Conservation (phyloP, 2,113 vertebrate species). For the Microcebus jonahi region DNA sequence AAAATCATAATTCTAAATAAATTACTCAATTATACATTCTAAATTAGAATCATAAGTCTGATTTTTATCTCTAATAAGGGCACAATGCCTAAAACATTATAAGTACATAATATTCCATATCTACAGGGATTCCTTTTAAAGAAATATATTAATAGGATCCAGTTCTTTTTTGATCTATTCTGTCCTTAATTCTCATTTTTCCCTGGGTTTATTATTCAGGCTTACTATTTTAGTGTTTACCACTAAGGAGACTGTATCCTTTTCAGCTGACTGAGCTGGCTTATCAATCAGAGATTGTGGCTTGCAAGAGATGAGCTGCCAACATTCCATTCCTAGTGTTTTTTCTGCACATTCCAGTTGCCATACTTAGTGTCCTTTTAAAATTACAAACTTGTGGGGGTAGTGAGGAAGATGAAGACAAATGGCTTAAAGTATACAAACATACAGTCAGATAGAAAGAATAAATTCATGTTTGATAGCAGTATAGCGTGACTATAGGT, state of each 20-base stretch:
- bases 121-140: background rate
- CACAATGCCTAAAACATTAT: background rate
- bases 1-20: background rate
- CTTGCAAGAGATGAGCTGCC: background rate
- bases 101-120: background rate
- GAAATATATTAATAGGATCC: background rate
- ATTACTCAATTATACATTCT: background rate
- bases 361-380: background rate
- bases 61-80: background rate
- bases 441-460: no score
- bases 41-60: background rate
- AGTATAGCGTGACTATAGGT: no score
- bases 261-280: background rate
- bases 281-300: background rate
- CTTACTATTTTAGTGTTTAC: background rate
- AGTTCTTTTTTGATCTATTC: background rate
- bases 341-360: background rate
- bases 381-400: background rate
- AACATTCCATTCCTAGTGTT: background rate
- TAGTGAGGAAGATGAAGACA: no score
- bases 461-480: no score
- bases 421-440: no score
- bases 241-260: background rate
- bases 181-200: background rate
- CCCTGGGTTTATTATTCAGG: background rate